Base-by-base conservation (phyloP, 1,140 invertebrate species). In the Phymorhynchus buccinoides region DNA sequence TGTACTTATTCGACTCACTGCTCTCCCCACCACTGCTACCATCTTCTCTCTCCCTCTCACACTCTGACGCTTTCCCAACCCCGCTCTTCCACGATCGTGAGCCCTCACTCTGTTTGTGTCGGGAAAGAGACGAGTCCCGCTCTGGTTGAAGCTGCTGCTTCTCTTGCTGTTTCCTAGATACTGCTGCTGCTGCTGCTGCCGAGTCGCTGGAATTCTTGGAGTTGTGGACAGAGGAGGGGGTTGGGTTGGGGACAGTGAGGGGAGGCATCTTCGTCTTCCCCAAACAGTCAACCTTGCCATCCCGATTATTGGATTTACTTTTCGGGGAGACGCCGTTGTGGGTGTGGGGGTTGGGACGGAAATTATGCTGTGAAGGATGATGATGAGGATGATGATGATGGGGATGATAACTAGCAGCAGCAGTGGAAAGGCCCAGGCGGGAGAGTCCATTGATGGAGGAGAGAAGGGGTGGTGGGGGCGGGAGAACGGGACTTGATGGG, bases 1-100 rank as follows among this genome's bases (percentile, higher is more conserved):
- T 92, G 83, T 92, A 89, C 71, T 89, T 90, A n/a, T n/a, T n/a
- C 41, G n/a, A n/a, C n/a, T n/a, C n/a, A n/a, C n/a, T n/a, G 75
- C 56, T 84, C 30, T 85, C 86, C 12, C 85, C 82, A 27, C 88
- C 80, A 27, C 82, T 86, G 22, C 86, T 84, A 56, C 79, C 62
- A 30, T 32, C 81, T 39, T 37, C 44, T 35, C 27, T 27, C 27
- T 16, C 37, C 18, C 39, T 71, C n/a, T 62, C 52, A 14, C 62
- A 44, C 18, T 68, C 48, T 12, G 80, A 37, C 18, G 22, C 62
- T 66, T 14, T n/a, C 2, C 7, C 16, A n/a, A 35, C 66, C 22
- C 37, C 78, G 30, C n/a, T 77, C 62, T 82, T 80, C 42, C 62
- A 27, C 62, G 75, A 22, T 41, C 83, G 82, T 16, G 56, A 18